Base-by-base conservation (phyloP, 2,113 vertebrate species). In the Galbula dea region DNA sequence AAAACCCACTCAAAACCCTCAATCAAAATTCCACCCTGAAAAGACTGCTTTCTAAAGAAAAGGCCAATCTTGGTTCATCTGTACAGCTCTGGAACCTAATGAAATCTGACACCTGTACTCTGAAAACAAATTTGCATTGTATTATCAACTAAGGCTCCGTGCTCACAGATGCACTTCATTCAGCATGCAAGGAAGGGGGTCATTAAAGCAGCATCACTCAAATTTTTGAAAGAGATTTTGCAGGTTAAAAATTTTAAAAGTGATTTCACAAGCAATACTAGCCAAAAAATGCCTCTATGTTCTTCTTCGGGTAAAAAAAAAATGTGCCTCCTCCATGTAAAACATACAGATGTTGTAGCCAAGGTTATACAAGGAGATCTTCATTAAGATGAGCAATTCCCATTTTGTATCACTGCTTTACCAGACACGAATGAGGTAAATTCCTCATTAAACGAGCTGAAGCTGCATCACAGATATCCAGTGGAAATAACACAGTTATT, bases 361-460 rank as follows among this genome's bases (percentile, higher is more conserved):
- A 96, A 96, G 94, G 96, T 97, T 96, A 97, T 74, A 94, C 95
- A 97, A 97, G 95, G 94, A 95, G 93, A 97, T 75, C 85, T 88
- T 95, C 90, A 51, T 73, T 43, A 93, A 95, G 73, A 91, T 94
- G 39, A 86, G 76, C 83, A 45, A 65, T 91, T 94, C 66, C 79
- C 84, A 77, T 94, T 83, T 77, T 52, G 81, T 41, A 54, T 30
- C 72, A 6, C 80, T 58, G 82, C 89, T 69, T 52, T 41, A 54
- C 51, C 54, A 76, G 63, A 78, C 67, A 46, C 21, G 36, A 94
- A 74, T 4, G 68, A 43, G 43, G 34, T 29, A 49, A 88, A 89
- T 57, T 82, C 57, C 65, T 79, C 75, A 72, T 78, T 76, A 90
- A 90, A 93, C 21, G 41, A 96, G 8, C 74, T 57, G 88, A 79